Evolutionary conservation across 2,888 invertebrate species (phyloP), one percentile per base, ranked within the genome.

Genomic region (Leptopterna dolabrata): DNA sequence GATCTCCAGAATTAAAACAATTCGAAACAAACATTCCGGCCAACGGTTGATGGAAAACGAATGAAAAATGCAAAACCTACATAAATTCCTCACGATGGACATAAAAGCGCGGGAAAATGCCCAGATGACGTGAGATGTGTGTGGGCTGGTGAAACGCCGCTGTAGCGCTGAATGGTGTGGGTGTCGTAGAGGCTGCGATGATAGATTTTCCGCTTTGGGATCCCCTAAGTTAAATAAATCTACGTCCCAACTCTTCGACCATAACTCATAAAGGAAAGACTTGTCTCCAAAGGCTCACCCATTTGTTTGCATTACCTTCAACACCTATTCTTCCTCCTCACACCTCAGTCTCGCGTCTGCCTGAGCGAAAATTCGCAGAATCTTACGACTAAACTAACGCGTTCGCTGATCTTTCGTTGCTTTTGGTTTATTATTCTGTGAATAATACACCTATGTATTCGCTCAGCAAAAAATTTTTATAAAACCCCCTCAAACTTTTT

Each of bases 251-350:
- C 78, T 78, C 78, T 78, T 78, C 45, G 81, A 14, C 83, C 83
- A 83, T 83, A 83, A 83, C 83, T 83, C 83, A 83, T 83, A 83
- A 70, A 70, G 83, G 43, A 70, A 83, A 70, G 36, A 55, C 70
- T n/a, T 83, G 83, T 83, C 83, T 70, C 83, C 70, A 63, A 36
- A 41, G 63, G 63, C 70, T 27, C 70, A n/a, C 30, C 85, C 85
- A 85, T 85, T 85, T 85, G 85, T 85, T 85, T 85, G 85, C 85
- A 85, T 85, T 85, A 85, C 85, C 85, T 73, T 85, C 45, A 73
- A 73, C 73, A 73, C 73, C 73, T 85, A 70, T 41, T 73, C 73
- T 36, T 36, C 16, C 41, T 78, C 45, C 78, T 45, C 78, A 24
- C 78, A 43, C 41, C 78, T 78, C 76, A 27, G 70, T 70, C 13